Base-by-base conservation (phyloP, 2,113 vertebrate genomes). In the Crotalus tigris region DNA sequence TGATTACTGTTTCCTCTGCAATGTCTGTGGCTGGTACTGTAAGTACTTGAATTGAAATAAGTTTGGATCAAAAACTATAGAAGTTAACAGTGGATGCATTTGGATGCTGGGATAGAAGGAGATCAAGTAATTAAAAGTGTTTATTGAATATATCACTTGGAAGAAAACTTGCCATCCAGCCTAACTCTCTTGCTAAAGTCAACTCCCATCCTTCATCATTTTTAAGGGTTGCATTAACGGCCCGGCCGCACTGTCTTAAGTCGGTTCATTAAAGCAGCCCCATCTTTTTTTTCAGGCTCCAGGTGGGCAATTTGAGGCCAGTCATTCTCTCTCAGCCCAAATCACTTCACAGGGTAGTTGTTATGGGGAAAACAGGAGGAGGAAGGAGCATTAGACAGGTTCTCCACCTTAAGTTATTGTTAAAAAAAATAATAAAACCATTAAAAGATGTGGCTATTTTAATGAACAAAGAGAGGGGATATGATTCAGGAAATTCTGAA, bases 1-100 rank as follows among this genome's bases (percentile, higher is more conserved):
- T 98, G 95, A 99, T 98, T 88, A 99, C 98, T 7, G 98, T 98
- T 96, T 99, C 98, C 97, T 99, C 98, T 91, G 98, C 98, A 95
- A 99, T 98, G 92, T 99, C 98, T 55, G 98, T 99, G 93, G 98
- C 98, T 95, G 98, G 98, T 94, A 99, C 98, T 95, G 98, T 99
- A 96, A 98, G 96, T 75, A 99, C 98, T 99, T 92, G 92, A 96
- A 96, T 64, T 95, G 95, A 96, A 93, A 95, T 0, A 91, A 59
- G 94, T 95, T 96, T 92, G 64, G 29, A 93, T n/a, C 91, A 11
- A 33, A 89, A 91, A 95, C 75, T 87, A 92, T 12, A 90, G 4
- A 92, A 54, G 90, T 91, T 86, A 53, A 53, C 29, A 33, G 4
- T 12, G 29, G 33, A 13, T 33, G 49, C 33, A 12, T 53, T 7